These are phyloP conservation scores for Chloromyia formosa DNA, from an alignment of 2,888 invertebrate genomes.

Conservation along the genomic window DNA sequence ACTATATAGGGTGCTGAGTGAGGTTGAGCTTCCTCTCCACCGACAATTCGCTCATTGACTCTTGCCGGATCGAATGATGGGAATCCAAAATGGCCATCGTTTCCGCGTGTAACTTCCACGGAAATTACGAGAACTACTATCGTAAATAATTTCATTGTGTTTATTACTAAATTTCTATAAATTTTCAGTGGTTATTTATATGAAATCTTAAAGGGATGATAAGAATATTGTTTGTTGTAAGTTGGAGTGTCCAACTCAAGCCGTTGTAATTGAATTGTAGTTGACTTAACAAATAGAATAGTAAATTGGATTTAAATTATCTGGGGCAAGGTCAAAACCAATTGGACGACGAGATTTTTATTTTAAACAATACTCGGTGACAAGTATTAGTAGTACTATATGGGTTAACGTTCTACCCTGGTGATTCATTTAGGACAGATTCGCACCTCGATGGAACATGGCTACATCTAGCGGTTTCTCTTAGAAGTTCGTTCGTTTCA, in stretches of 20 bases:
- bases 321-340: not conserved
- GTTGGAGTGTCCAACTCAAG: not conserved
- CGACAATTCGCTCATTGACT: conserved; percentile 44
- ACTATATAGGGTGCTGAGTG: conserved; percentile 47
- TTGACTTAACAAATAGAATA: no score
- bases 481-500: no score
- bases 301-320: no score
- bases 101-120: not conserved
- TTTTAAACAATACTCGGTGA: no score
- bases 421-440: no score
- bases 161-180: not conserved
- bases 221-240: not conserved
- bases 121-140: not conserved
- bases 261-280: no score
- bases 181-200: not conserved
- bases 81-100: conserved; percentile 9
- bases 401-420: no score
- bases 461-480: no score
- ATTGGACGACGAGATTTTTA: no score
- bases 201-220: not conserved
- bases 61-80: conserved; percentile 6
- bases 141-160: not conserved
- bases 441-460: no score
- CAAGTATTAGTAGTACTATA: no score
- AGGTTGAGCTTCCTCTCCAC: conserved; percentile 45